phyloP scores from a whole-genome alignment of 1,140 invertebrate species.

The Nasonia vitripennis region DNA sequence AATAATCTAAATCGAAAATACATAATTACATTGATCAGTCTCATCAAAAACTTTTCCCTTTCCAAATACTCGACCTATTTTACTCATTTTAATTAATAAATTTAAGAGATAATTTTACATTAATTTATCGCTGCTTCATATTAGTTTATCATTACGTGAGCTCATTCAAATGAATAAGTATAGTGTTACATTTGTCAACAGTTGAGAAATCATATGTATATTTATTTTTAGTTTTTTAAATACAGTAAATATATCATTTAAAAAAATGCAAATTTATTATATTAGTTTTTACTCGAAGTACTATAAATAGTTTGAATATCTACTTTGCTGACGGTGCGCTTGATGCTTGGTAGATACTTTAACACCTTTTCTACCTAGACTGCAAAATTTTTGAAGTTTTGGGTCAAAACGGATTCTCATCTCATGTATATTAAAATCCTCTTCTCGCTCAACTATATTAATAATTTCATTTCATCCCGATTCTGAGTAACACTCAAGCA shows the following conservation, averaged over 20 bases:
- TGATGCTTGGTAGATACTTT: conserved; percentile 28
- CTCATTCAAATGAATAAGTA: too few species aligned
- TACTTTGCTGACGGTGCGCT: conserved; percentile 58
- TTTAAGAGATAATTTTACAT: too few species aligned
- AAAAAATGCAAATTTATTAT: neutral
- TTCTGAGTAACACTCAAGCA: conserved; percentile 62
- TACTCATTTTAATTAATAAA: too few species aligned
- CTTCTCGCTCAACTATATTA: conserved; percentile 63
- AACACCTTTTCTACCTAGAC: conserved; percentile 42
- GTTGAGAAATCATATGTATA: too few species aligned
- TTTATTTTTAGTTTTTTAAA: neutral
- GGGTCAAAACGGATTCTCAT: conserved; percentile 59
- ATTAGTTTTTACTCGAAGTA: neutral
- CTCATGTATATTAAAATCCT: conserved; percentile 63
- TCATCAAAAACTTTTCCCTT: neutral
- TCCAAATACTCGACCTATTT: neutral
- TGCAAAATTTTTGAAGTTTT: conserved; percentile 62
- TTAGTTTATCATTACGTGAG: too few species aligned
- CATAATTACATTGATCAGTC: neutral
- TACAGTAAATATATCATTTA: neutral
- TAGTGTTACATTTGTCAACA: too few species aligned
- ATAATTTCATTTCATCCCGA: conserved; percentile 64
- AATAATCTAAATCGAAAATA: neutral
- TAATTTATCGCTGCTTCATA: too few species aligned
- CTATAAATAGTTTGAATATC: conserved; percentile 21